Evolutionary conservation across 2,113 vertebrate species (phyloP).

Genomic region (Hemibates koningsi): DNA sequence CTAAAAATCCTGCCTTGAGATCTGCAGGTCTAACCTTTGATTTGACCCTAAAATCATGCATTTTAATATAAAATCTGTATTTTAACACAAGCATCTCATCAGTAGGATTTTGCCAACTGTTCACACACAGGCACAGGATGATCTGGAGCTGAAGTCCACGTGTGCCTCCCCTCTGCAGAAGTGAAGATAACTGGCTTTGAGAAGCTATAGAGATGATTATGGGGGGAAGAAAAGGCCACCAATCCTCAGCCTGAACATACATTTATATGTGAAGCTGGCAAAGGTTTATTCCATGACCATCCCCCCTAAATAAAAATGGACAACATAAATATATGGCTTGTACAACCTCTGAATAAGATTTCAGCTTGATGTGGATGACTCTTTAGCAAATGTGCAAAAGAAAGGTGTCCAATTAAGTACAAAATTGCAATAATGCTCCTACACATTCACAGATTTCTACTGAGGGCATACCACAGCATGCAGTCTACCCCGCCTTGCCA

Average conservation of each 20-base stretch:
- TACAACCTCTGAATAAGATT: slow-evolving; percentile 6
- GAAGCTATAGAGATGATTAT: not conserved
- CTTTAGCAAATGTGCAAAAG: slow-evolving; percentile 47
- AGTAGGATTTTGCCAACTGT: slow-evolving; percentile 9
- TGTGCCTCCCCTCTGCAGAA: slow-evolving; percentile 19
- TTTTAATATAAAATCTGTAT: slow-evolving; percentile 36
- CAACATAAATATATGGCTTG: slow-evolving; percentile 54
- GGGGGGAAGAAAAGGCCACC: not conserved
- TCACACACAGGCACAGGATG: not conserved
- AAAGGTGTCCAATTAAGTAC: slow-evolving; percentile 48
- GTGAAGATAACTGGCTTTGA: not conserved
- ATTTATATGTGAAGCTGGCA: not conserved
- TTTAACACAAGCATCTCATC: slow-evolving; percentile 7
- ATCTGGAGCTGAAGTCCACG: not conserved
- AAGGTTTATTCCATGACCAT: not conserved
- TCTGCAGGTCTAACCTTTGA: slow-evolving; percentile 21
- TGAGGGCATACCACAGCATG: slow-evolving; percentile 69
- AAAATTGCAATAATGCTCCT: slow-evolving; percentile 63
- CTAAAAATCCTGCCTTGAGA: slow-evolving; percentile 24
- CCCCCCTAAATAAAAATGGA: not conserved
- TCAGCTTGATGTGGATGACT: slow-evolving; percentile 41
- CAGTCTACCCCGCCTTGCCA: slow-evolving; percentile 64
- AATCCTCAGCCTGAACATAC: slow-evolving; percentile 14
- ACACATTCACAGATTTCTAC: slow-evolving; percentile 67
- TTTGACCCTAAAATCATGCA: slow-evolving; percentile 45